These are phyloP conservation scores for Sporophila hypoxantha DNA, from an alignment of 2,113 vertebrate genomes.

Conservation along the genomic window DNA sequence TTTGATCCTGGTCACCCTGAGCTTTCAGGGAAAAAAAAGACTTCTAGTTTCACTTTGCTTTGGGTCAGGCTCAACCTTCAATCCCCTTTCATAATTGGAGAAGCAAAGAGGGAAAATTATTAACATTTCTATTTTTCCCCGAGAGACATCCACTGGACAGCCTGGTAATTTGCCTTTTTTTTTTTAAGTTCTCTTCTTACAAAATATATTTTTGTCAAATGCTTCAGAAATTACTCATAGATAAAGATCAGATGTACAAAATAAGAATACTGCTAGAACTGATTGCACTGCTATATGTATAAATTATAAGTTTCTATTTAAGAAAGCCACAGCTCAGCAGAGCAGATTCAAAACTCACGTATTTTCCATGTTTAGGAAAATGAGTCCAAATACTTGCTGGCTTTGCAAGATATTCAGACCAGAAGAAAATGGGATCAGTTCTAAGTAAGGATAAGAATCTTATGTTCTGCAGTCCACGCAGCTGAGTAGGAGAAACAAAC, in stretches of 20 bases:
- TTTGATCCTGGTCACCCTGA: not conserved
- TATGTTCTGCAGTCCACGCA: not conserved
- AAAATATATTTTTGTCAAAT: not conserved
- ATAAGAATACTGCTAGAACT: not conserved
- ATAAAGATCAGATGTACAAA: not conserved
- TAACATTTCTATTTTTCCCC: not conserved
- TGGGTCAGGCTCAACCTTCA: not conserved
- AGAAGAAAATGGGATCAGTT: conserved; percentile 15
- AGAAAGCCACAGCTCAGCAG: not conserved
- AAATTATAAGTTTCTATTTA: not conserved
- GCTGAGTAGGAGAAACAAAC: not conserved
- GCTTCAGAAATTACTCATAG: not conserved
- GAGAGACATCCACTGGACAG: not conserved
- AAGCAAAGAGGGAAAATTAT: not conserved
- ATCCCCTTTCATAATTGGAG: not conserved
- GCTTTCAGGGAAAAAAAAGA: not conserved
- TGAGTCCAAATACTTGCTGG: conserved; percentile 50
- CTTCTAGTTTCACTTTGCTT: not conserved
- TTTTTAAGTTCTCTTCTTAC: not conserved
- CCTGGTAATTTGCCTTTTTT: not conserved
- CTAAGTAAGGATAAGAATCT: conserved; percentile 7
- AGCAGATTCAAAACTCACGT: not conserved
- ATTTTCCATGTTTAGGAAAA: conserved; percentile 50
- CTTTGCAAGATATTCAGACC: conserved; percentile 50
- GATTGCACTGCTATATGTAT: not conserved